Evolutionary conservation across 2,888 invertebrate species (phyloP), one percentile per base, ranked within the genome.

Genomic region (Lamellibrachia columna): DNA sequence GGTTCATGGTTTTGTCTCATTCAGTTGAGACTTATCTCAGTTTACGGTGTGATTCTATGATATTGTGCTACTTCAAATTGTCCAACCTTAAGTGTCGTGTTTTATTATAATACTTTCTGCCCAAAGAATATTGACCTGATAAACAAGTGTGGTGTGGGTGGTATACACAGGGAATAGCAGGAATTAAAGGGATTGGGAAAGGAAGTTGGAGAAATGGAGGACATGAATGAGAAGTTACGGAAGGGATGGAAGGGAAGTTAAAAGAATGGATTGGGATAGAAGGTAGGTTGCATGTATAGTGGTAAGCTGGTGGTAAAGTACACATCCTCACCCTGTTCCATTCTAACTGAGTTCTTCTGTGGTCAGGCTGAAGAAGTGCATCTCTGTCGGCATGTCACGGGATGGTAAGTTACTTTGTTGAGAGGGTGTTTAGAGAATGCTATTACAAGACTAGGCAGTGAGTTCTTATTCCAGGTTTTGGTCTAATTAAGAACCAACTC

Each of bases 341-440:
- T 75, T 75, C 15, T 75, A n/a, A 75, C 22, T 22, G 4, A 75
- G 75, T 75, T 75, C 22, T 75, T 75, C 22, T 75, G 75, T 75
- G 15, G 75, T 4, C 53, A 94, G 96, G 75, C 94, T 96, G 92
- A 96, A 96, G 94, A 96, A 96, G 94, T 96, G 96, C 93, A 96
- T 96, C 40, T 94, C 96, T 60, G 96, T 96, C 15, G 96, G 96
- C 60, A 96, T 96, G 96, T 96, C 96, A 22, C 92, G 96, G 93
- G 96, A 96, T 95, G 96, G 96, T 96, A 93, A 95, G 95, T 94
- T 28, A 52, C 40, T 53, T 93, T 91, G 8, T 90, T 92, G 40
- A 40, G 40, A 40, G 40, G 0, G 40, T 40, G 15, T n/a, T n/a
- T 90, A n/a, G 40, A 40, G 40, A 40, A 40, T 55, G 9, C 55